These are phyloP conservation scores for Thymallus thymallus DNA, from an alignment of 2,113 vertebrate species.

Conservation along the genomic window DNA sequence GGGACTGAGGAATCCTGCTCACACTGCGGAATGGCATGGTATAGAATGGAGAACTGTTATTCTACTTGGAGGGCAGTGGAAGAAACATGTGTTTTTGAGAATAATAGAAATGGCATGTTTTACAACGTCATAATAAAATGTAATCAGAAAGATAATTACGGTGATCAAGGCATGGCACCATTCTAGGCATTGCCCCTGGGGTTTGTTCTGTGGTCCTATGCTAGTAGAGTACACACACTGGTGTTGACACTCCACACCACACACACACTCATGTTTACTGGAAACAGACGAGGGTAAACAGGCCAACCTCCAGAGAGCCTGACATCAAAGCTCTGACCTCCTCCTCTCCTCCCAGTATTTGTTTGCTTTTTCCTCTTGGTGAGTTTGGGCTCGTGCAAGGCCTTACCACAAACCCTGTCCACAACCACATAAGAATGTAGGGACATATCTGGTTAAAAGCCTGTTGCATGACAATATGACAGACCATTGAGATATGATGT, in stretches of 20 bases:
- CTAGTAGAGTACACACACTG: neutral
- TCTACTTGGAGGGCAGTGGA: neutral
- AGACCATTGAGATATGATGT: neutral
- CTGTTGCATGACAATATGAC: neutral
- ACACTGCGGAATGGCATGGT: neutral
- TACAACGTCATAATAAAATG: too few species aligned
- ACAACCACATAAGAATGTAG: neutral
- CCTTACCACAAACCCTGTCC: conserved; percentile 9
- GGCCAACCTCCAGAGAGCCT: conserved; percentile 9
- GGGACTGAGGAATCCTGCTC: neutral
- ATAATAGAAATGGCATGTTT: too few species aligned
- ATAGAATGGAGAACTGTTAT: neutral
- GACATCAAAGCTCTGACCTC: conserved; percentile 15
- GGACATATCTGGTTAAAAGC: neutral
- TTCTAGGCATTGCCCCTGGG: neutral
- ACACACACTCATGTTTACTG: conserved; percentile 32
- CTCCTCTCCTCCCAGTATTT: neutral
- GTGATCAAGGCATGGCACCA: too few species aligned
- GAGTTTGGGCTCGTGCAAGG: neutral
- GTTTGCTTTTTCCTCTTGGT: conserved; percentile 10
- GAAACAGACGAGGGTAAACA: conserved; percentile 20
- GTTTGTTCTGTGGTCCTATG: neutral
- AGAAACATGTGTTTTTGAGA: too few species aligned
- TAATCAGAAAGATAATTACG: too few species aligned
- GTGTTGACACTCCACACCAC: conserved; percentile 1